Evolutionary conservation across 2,888 invertebrate species (phyloP), one percentile per base, ranked within the genome.

Genomic region (Bimastos eiseni): DNA sequence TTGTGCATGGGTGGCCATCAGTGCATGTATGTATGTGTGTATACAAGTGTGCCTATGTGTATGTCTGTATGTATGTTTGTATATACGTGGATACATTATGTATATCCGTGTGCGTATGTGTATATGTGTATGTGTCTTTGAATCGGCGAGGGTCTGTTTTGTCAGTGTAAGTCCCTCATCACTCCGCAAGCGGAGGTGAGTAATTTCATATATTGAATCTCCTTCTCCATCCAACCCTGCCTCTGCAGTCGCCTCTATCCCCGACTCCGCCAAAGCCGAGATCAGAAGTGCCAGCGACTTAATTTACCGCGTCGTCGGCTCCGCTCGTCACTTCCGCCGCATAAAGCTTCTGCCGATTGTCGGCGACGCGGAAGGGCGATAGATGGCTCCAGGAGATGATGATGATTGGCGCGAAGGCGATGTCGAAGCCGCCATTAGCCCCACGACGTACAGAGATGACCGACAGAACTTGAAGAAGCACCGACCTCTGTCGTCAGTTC

Each of bases 271-370:
- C 70, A 70, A 70, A 70, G 70, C 70, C 70, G 70, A 70, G 70
- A 70, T 70, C 70, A 70, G 70, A 70, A 70, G 70, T n/a, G 70
- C 70, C 30, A 3, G 6, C 70, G n/a, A n/a, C 70, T 70, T 70
- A 70, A 70, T 70, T 70, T 70, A 70, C 30, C n/a, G 70, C 70
- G 13, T 70, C 70, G 70, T 1, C 70, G 70, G 0, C 30, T 70
- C n/a, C n/a, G 70, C 70, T 70, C 70, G 70, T n/a, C 70, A 70
- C 70, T 70, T 70, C 70, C 70, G 70, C 70, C 70, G n/a, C 6
- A 70, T 70, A 70, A n/a, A 70, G 70, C 70, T 30, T 70, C 70
- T n/a, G n/a, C n/a, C 70, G 70, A 70, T 70, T 70, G 70, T 70
- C 70, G 70, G n/a, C 8, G 30, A 8, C 70, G 70, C 70, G 70